phyloP scores from a whole-genome alignment of 2,113 vertebrate species.

The Scortum barcoo region DNA sequence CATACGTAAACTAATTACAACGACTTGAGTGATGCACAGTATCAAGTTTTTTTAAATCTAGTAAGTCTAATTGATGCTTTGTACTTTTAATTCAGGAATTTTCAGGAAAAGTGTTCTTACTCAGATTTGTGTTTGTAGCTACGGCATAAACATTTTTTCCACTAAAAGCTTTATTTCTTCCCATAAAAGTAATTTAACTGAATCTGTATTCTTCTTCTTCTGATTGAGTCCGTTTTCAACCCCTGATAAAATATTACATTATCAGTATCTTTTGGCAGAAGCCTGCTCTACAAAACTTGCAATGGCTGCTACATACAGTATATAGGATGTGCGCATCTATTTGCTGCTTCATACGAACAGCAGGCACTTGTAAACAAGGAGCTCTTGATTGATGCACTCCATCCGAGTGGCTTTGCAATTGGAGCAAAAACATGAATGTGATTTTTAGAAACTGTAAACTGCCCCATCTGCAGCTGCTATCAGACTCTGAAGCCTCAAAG shows the following conservation, averaged over 20 bases:
- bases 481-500: not conserved
- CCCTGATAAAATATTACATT: not conserved
- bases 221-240: not conserved
- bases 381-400: not conserved
- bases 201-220: no score
- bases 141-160: not conserved
- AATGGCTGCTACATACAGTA: not conserved
- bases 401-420: not conserved
- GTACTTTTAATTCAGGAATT: not conserved
- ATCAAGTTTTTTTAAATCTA: not conserved
- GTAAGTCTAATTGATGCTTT: not conserved
- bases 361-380: not conserved
- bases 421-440: not conserved
- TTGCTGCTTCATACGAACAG: not conserved
- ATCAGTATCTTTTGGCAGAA: not conserved
- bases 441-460: not conserved
- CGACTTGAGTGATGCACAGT: not conserved
- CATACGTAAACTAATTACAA: conserved; percentile 35
- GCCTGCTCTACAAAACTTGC: not conserved
- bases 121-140: not conserved
- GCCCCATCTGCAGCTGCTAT: conserved; percentile 15
- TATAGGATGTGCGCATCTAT: not conserved
- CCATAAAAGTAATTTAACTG: not conserved
- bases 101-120: not conserved
- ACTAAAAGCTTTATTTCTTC: not conserved